Percentiles rank a stretch among this genome's conserved stretches.
phyloP scores from a whole-genome alignment of 2,888 invertebrate species.

The Pammene aurita region DNA sequence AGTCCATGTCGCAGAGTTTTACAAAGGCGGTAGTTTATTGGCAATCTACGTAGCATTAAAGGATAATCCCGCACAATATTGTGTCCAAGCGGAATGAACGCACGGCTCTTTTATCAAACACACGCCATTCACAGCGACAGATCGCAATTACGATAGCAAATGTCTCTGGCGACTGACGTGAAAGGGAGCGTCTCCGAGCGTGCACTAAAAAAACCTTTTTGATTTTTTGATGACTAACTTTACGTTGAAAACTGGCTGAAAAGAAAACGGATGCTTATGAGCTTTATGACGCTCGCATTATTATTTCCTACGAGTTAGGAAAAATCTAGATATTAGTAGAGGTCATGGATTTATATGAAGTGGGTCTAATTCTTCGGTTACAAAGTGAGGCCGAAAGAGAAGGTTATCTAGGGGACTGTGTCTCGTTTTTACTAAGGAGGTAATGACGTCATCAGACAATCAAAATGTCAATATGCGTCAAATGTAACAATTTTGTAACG shows the following conservation, averaged over 20 bases:
- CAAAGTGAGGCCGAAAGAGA: too few relatives aligned
- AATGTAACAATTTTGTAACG: too few relatives aligned
- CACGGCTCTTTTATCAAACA: conserved; percentile 49
- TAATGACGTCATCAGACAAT: too few relatives aligned
- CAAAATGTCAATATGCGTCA: too few relatives aligned
- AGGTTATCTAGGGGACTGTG: too few relatives aligned
- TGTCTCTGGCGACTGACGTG: conserved; percentile 55
- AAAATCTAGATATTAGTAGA: too few relatives aligned
- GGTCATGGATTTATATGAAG: too few relatives aligned
- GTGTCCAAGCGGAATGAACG: conserved; percentile 41
- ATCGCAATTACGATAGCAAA: conserved; percentile 63
- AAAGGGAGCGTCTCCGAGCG: conserved; percentile 50
- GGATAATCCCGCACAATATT: conserved; percentile 43
- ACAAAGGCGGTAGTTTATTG: conserved; percentile 33
- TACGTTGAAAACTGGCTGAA: conserved; percentile 36
- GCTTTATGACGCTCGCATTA: conserved; percentile 29
- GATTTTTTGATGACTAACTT: conserved; percentile 44
- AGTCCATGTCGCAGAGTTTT: conserved; percentile 4
- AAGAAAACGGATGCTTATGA: conserved; percentile 32
- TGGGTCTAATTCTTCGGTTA: too few relatives aligned
- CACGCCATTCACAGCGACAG: conserved; percentile 58
- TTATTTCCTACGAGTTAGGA: background rate
- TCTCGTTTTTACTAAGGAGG: too few relatives aligned
- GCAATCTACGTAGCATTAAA: conserved; percentile 40
- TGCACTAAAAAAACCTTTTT: conserved; percentile 49